Evolutionary conservation across 2,888 invertebrate genomes (phyloP), one percentile per base, ranked within the genome.

Genomic region (Podabrus alpinus): DNA sequence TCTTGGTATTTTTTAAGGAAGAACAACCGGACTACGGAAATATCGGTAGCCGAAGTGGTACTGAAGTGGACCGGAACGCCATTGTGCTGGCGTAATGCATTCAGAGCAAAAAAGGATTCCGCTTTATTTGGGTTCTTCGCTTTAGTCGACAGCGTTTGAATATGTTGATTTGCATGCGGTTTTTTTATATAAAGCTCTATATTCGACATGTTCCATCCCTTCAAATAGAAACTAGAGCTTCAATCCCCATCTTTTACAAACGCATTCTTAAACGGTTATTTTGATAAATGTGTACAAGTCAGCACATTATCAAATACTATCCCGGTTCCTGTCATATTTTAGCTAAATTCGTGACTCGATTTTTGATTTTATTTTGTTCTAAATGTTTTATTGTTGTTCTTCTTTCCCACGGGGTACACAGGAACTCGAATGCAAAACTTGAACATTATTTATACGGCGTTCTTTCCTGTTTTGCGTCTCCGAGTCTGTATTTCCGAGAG

Each of bases 301-400:
- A 80, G 83, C 84, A 84, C 84, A 83, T 84, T 84, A 84, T 83
- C 83, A 84, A 84, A 84, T 84, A 83, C 82, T 84, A 83, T 81
- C 79, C 82, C 77, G 72, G 78, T 76, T 80, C 76, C 74, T 72
- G 78, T 80, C 82, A 83, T 83, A 82, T 83, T 81, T 83, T 80
- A 81, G 76, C 77, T 71, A 76, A 78, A 79, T 79, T 81, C 83
- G 83, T 83, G 84, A 83, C 83, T 81, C 76, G 82, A 79, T 80
- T 81, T 81, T 81, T 81, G 82, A 82, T 83, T 79, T 77, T 77
- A 77, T 78, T 78, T 77, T 79, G 76, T 78, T 74, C 76, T 76
- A 78, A 79, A 79, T 80, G 80, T 79, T 81, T 80, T 80, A 78
- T 80, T 79, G 78, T 78, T 77, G 74, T 77, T 79, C 79, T 72